A percentile compares a stretch with the other conserved stretches of the same genome.
These are phyloP conservation scores for Rhyacophila brunnea DNA, from an alignment of 1,140 invertebrate species.

Conservation along the genomic window DNA sequence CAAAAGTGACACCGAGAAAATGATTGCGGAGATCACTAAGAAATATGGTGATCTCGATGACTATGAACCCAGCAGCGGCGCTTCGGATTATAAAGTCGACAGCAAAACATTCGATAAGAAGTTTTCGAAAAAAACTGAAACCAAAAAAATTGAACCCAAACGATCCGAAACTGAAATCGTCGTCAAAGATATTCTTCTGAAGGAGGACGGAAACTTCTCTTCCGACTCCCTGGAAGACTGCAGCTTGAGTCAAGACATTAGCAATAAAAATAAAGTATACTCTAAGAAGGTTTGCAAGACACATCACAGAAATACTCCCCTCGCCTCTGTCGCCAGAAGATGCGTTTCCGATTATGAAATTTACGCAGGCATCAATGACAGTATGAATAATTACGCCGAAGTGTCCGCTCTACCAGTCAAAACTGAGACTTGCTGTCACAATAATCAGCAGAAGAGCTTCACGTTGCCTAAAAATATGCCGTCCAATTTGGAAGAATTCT, in stretches of 20 bases:
- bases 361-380: conserved; percentile 49
- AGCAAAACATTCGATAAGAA: conserved; percentile 15
- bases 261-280: conserved; percentile 51
- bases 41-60: conserved; percentile 62
- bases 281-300: conserved; percentile 56
- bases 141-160: conserved; percentile 30
- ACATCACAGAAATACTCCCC: conserved; percentile 49
- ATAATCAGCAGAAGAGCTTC: conserved; percentile 45
- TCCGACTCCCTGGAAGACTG: conserved; percentile 75
- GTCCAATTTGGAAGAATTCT: conserved; percentile 44
- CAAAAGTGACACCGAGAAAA: conserved; percentile 60
- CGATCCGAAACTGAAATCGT: not conserved
- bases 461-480: conserved; percentile 54
- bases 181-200: conserved; percentile 41
- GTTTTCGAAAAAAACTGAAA: conserved; percentile 7
- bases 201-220: conserved; percentile 68
- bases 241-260: conserved; percentile 58
- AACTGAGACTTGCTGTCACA: not conserved
- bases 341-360: conserved; percentile 78
- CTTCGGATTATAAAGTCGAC: conserved; percentile 46
- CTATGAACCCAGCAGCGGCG: conserved; percentile 43
- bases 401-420: conserved; percentile 1
- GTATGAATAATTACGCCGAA: conserved; percentile 41
- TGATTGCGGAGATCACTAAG: conserved; percentile 61
- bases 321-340: conserved; percentile 55